Base-by-base conservation (phyloP, 2,113 vertebrate species). In the Thunnus maccoyii region DNA sequence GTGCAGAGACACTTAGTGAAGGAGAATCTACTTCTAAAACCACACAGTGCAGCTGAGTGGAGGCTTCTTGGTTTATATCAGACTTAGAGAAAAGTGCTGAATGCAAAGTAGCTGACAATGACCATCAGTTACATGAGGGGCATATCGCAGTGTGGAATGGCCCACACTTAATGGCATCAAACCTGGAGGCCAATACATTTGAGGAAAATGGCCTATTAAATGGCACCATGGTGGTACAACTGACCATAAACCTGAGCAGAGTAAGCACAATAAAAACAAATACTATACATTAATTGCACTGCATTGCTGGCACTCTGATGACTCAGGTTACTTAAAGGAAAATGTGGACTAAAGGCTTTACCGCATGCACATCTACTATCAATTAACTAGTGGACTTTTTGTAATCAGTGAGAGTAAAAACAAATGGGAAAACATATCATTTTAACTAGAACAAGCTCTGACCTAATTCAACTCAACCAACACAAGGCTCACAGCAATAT, bases 381-480 rank as follows among this genome's bases (percentile, higher is more conserved):
- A 56, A 57, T 56, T 46, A 47, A 75, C 48, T 30, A 15, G 13
- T 22, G 17, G n/a, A 16, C 30, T 56, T 72, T 66, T 51, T 47
- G 8, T 30, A 17, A 27, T 71, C 41, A 86, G 52, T 66, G n/a
- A 60, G 44, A 76, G 52, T 15, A 25, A 44, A 75, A 82, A 75
- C 60, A 86, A 86, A 88, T 51, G 27, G 54, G 61, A 60, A 80
- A 75, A 71, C 68, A 56, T 61, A 75, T 55, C 76, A 67, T 85
- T 88, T 84, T 78, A 92, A 90, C 79, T 90, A 69, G 81, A 92
- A 82, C 85, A 88, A 73, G 77, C 72, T 76, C 70, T 90, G 88
- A 93, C 91, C 93, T 87, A 70, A 22, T 88, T 92, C 57, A 76
- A 47, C 44, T 78, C 10, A 57, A 83, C 65, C 72, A 67, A 64